Percentiles rank a stretch among this genome's conserved stretches.
phyloP scores from a whole-genome alignment of 2,113 vertebrate species.

The Plecturocebus donacophilus region DNA sequence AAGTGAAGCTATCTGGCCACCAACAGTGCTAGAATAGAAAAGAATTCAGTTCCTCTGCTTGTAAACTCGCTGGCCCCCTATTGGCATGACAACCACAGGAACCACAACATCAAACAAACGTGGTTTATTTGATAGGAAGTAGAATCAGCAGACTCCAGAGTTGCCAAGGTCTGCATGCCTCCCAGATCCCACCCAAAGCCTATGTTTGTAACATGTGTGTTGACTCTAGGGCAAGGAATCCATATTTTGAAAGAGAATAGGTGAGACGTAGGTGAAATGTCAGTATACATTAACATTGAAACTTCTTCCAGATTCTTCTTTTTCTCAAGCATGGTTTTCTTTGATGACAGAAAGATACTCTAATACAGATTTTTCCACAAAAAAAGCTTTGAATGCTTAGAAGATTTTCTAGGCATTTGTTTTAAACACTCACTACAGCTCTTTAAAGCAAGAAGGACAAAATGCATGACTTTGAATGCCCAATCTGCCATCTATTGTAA shows the following conservation, averaged over 20 bases:
- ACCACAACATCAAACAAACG: constrained; percentile 19
- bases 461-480: not conserved
- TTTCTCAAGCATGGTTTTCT: constrained; percentile 40
- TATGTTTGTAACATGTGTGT: not conserved
- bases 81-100: not conserved
- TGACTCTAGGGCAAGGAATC: not conserved
- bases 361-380: not conserved
- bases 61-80: constrained; percentile 8
- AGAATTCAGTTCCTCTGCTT: not conserved
- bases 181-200: not conserved
- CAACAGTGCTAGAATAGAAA: not conserved
- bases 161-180: not conserved
- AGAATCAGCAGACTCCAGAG: constrained; percentile 2
- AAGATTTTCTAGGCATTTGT: not conserved
- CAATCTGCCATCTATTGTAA: not conserved
- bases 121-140: constrained; percentile 42
- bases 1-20: not conserved
- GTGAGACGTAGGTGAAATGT: not conserved
- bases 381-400: constrained; percentile 21
- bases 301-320: not conserved
- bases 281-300: not conserved
- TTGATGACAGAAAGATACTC: constrained; percentile 13
- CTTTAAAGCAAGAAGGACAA: not conserved
- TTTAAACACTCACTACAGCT: constrained; percentile 52
- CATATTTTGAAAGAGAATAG: not conserved